phyloP scores from a whole-genome alignment of 2,888 invertebrate species.

The Epinotia nisella region DNA sequence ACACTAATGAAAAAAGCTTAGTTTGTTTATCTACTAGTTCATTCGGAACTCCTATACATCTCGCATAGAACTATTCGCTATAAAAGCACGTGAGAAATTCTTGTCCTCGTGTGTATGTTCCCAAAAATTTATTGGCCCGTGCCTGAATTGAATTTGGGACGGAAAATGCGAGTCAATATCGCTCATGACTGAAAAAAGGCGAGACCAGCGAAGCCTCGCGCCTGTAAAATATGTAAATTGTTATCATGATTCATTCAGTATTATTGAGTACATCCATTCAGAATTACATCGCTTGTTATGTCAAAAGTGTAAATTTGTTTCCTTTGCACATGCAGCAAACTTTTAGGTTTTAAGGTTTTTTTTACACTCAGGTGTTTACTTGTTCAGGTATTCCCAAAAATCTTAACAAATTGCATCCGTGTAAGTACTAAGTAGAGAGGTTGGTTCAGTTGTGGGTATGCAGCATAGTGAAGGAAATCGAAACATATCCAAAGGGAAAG shows the following conservation, averaged over 20 bases:
- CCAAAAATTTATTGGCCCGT: slow-evolving; percentile 34
- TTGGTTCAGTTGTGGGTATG: too few species aligned
- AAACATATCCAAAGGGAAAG: too few species aligned
- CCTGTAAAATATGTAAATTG: slow-evolving; percentile 39
- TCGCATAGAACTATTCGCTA: background rate
- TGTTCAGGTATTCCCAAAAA: too few species aligned
- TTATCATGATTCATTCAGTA: slow-evolving; percentile 28
- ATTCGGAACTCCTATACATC: background rate
- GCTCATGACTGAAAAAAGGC: slow-evolving; percentile 33
- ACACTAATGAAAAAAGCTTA: background rate
- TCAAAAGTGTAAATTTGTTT: background rate
- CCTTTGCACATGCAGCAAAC: background rate
- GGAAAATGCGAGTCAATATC: slow-evolving; percentile 38
- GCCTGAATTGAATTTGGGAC: slow-evolving; percentile 33
- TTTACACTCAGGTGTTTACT: too few species aligned
- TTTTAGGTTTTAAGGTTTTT: too few species aligned
- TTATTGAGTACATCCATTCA: slow-evolving; percentile 29
- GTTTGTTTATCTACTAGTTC: background rate
- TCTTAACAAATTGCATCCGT: too few species aligned
- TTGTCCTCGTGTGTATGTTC: slow-evolving; percentile 11
- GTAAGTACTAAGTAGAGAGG: too few species aligned
- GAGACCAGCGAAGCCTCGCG: slow-evolving; percentile 8
- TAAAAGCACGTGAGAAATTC: slow-evolving; percentile 23
- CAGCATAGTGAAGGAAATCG: too few species aligned
- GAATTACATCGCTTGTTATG: slow-evolving; percentile 23